Percentiles rank a stretch among this genome's conserved stretches.
Conservation (phyloP, 2,113 vertebrate species). For the Callorhinus ursinus region DNA sequence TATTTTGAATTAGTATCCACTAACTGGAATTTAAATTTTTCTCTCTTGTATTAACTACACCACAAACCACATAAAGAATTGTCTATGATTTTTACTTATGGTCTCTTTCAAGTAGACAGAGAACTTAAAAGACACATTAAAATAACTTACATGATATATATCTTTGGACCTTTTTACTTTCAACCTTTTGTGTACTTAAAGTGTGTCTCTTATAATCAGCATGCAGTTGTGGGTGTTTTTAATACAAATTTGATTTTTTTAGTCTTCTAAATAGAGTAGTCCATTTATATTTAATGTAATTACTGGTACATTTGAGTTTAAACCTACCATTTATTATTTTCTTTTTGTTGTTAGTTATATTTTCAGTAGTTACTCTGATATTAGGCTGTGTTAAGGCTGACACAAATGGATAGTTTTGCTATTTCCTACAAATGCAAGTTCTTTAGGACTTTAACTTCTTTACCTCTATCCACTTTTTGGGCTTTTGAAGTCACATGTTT, state of each 20-base stretch:
- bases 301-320: background rate
- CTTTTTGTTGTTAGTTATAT: background rate
- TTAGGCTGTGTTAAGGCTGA: background rate
- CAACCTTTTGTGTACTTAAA: background rate
- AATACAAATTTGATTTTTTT: background rate
- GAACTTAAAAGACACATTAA: background rate
- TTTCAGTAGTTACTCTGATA: constrained; percentile 1
- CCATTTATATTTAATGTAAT: background rate
- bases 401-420: background rate
- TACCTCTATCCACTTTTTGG: background rate
- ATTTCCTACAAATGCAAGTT: background rate
- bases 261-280: background rate
- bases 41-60: background rate
- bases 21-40: constrained; percentile 19
- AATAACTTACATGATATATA: background rate
- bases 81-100: background rate
- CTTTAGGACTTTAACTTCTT: background rate
- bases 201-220: background rate
- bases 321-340: background rate
- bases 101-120: background rate
- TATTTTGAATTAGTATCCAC: background rate
- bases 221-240: background rate
- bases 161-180: background rate
- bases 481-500: background rate
- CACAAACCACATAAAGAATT: background rate